phyloP scores from a whole-genome alignment of 2,888 invertebrate genomes.

The Euzetes globulus region DNA sequence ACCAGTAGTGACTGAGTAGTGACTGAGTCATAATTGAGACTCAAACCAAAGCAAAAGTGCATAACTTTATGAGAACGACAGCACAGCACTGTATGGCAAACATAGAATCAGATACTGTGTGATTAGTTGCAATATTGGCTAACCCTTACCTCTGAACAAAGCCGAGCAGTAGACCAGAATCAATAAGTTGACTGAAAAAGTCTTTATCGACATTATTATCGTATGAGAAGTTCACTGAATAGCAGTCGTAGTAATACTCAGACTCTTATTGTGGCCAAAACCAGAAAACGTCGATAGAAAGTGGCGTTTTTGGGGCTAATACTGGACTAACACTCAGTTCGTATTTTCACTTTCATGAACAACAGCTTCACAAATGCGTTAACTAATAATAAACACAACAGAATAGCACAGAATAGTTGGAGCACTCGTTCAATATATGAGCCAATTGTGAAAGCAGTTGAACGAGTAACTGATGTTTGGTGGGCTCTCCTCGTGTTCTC shows the following conservation, averaged over 20 bases:
- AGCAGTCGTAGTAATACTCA: not conserved
- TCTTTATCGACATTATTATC: constrained; percentile 1
- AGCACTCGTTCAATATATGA: not conserved
- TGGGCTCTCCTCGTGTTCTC: not conserved
- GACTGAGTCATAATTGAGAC: not conserved
- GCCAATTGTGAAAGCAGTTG: not conserved
- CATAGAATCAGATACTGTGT: not conserved
- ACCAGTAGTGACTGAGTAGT: not conserved
- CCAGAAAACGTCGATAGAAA: not conserved
- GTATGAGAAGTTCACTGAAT: not conserved
- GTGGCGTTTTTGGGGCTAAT: not conserved
- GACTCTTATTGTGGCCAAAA: constrained; percentile 4
- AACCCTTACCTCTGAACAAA: constrained; percentile 25
- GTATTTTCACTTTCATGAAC: not conserved
- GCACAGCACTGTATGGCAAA: not conserved
- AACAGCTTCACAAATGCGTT: not conserved
- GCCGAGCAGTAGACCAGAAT: constrained; percentile 13
- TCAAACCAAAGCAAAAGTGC: constrained; percentile 1
- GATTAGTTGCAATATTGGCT: constrained; percentile 9
- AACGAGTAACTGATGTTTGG: not conserved
- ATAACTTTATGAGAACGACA: not conserved
- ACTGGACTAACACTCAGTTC: not conserved
- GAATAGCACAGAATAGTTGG: not conserved
- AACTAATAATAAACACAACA: not conserved
- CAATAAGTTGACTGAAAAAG: constrained; percentile 24